Evolutionary conservation across 2,797 vertebrate genomes (phyloP).

Genomic region (Syngnathus acus): DNA sequence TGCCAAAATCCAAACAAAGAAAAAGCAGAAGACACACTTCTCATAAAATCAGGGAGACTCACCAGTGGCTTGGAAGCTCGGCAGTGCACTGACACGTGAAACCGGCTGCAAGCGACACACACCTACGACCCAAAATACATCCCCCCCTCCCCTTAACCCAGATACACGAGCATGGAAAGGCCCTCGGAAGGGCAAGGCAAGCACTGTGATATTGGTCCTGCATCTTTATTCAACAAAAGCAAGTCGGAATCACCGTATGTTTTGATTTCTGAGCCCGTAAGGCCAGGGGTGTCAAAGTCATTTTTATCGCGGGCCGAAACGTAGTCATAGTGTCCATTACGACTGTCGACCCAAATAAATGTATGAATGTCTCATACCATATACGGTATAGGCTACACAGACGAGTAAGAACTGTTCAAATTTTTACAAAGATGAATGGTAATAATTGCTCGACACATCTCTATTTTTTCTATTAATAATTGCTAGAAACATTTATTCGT

Average conservation of each 20-base stretch:
- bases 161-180: constrained; percentile 24
- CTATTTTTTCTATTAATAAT: no score
- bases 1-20: neutral
- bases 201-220: no score
- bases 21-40: neutral
- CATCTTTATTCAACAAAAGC: constrained; percentile 5
- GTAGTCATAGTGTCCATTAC: no score
- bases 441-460: no score
- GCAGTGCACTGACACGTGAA: constrained; percentile 57
- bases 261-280: neutral
- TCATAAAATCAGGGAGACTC: constrained; percentile 42
- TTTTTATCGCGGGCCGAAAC: no score
- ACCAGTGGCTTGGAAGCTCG: constrained; percentile 63
- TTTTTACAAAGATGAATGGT: no score
- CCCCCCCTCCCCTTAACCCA: constrained; percentile 37
- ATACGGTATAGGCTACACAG: no score
- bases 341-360: no score
- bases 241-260: neutral
- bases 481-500: no score
- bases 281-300: no score
- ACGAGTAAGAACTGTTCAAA: no score
- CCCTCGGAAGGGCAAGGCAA: neutral
- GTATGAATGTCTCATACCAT: no score
- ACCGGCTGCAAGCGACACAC: constrained; percentile 41
- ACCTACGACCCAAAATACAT: constrained; percentile 58